Percentiles rank a stretch among this genome's conserved stretches.
Evolutionary conservation across 1,140 invertebrate species (phyloP).

Genomic region (Drosophila hydei): DNA sequence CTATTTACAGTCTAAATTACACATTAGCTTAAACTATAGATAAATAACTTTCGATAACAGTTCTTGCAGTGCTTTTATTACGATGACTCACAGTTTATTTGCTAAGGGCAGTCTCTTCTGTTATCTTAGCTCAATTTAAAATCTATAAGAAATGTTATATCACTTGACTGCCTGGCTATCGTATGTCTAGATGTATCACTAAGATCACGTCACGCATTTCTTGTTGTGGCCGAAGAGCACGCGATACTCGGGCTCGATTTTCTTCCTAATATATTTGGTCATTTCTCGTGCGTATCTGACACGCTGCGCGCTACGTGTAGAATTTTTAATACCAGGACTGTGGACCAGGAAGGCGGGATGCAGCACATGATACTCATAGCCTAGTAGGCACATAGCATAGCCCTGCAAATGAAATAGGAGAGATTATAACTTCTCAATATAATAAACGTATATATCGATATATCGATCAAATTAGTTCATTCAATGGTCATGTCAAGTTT

Average conservation of each 20-base stretch:
- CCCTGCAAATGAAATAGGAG: constrained; percentile 45
- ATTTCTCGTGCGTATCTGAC: constrained; percentile 56
- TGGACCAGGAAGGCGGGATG: constrained; percentile 83
- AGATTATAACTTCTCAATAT: too few species aligned
- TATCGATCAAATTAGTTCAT: too few species aligned
- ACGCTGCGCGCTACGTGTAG: constrained; percentile 8
- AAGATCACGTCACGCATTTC: constrained; percentile 50
- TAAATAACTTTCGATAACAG: neutral
- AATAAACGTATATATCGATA: neutral
- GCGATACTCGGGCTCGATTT: constrained; percentile 74
- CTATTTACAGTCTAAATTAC: neutral
- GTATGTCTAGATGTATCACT: neutral
- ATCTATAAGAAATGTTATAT: neutral
- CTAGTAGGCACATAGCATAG: constrained; percentile 82
- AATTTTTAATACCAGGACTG: constrained; percentile 78
- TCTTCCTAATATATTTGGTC: constrained; percentile 62
- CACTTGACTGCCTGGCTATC: constrained; percentile 8
- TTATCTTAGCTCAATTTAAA: too few species aligned
- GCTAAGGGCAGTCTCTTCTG: too few species aligned
- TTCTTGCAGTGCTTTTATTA: too few species aligned
- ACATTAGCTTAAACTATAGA: constrained; percentile 11
- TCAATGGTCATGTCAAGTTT: too few species aligned
- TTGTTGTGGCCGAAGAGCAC: constrained; percentile 65
- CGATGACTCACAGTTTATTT: too few species aligned
- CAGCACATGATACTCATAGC: constrained; percentile 81